Base-by-base conservation (phyloP, 2,113 vertebrate species). In the Odocoileus virginianus region DNA sequence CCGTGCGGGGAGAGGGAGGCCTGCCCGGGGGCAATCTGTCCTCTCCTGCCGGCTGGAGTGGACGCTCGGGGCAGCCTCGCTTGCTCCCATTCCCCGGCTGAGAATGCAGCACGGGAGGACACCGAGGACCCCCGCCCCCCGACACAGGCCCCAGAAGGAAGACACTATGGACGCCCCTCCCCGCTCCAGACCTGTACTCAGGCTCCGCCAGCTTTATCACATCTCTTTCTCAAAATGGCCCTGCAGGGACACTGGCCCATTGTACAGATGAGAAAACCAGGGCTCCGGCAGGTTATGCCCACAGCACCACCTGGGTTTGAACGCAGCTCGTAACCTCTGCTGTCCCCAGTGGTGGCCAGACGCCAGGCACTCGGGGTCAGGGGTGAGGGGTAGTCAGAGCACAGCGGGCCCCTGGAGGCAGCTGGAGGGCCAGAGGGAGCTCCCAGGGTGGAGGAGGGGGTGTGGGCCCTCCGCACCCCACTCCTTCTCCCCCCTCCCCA, bases 51-150 rank as follows among this genome's bases (percentile, higher is more conserved):
- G 0, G 6, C 52, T 8, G 8, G 40, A 40, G 64, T 5, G 2
- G 79, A 5, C 47, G 0, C 47, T 6, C 2, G 6, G 54, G 43
- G 30, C 27, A 28, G 93, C 43, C 45, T 14, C 0, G n/a, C 40
- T 11, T 3, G 28, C 0, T 6, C 50, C 87, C 28, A 1, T 25
- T 15, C 6, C 14, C 71, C 25, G 2, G 15, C 5, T 4, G 15
- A 40, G 67, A n/a, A 74, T 0, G 7, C 61, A 3, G 23, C 0
- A 4, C 6, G 0, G 1, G 5, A 19, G 50, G 50, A 14, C 13
- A 16, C 64, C 14, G 12, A 55, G n/a, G 23, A 58, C 27, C 14
- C 85, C 13, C 33, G 17, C 8, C 13, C 64, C 64, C 15, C 27
- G 3, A 6, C 33, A 0, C 0, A 1, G 79, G 43, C 4, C 57